These are phyloP conservation scores for Notechis scutatus DNA, from an alignment of 2,113 vertebrate species.

Conservation along the genomic window DNA sequence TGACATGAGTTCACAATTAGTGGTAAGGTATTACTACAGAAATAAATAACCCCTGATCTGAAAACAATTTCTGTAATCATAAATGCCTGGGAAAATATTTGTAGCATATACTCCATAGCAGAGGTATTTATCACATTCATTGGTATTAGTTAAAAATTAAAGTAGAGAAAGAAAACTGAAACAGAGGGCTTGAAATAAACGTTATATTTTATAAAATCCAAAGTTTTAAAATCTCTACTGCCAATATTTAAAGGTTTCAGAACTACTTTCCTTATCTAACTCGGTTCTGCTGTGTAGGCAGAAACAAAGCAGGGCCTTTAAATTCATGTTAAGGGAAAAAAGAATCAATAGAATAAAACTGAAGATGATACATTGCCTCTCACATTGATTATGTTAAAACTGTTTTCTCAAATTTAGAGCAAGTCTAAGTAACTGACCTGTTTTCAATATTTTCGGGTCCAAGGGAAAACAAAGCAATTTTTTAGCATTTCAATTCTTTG, in stretches of 20 bases:
- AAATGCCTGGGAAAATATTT: neutral
- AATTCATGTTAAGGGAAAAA: neutral
- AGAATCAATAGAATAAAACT: slow-evolving; percentile 27
- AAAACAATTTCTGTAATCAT: neutral
- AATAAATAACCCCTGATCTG: neutral
- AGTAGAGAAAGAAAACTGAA: neutral
- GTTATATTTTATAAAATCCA: neutral
- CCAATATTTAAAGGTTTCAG: neutral
- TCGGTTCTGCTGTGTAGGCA: neutral
- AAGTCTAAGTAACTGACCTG: slow-evolving; percentile 22
- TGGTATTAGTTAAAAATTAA: neutral
- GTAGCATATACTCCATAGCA: neutral
- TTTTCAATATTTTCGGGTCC: slow-evolving; percentile 22
- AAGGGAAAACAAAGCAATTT: slow-evolving; percentile 5
- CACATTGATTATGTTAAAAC: neutral
- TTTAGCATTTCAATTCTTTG: slow-evolving; percentile 28
- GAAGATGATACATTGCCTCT: slow-evolving; percentile 22
- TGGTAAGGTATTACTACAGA: neutral
- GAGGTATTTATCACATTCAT: neutral
- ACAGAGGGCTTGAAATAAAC: neutral
- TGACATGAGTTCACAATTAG: neutral
- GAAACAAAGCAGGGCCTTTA: neutral
- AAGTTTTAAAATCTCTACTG: neutral
- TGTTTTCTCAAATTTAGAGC: slow-evolving; percentile 25
- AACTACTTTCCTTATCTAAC: neutral